A percentile compares a stretch with the other conserved stretches of the same genome.
phyloP scores from a whole-genome alignment of 2,113 vertebrate genomes.

The Calyptomena viridis region DNA sequence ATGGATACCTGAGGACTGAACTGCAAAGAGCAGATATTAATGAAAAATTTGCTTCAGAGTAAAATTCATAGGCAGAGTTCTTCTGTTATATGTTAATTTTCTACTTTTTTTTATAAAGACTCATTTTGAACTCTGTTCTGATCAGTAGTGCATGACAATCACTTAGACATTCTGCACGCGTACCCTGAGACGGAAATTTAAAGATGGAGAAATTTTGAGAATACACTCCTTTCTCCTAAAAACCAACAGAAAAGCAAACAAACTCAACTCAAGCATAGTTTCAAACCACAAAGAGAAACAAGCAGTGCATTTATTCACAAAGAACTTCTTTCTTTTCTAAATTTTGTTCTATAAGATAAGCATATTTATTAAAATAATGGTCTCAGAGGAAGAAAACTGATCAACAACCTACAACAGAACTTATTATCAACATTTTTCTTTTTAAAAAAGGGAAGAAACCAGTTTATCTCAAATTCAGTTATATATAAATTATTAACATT shows the following conservation, averaged over 20 bases:
- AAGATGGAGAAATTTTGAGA: not conserved
- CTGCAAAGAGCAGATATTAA: not conserved
- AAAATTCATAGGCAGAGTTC: not conserved
- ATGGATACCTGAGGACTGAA: not conserved
- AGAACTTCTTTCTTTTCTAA: not conserved
- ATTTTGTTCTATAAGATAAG: not conserved
- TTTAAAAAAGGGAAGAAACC: not conserved
- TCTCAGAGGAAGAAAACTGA: not conserved
- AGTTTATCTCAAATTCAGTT: not conserved
- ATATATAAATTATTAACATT: not conserved
- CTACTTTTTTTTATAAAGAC: not conserved
- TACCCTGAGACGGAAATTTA: not conserved
- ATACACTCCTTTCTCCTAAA: not conserved
- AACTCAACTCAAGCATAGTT: not conserved
- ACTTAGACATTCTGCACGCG: not conserved
- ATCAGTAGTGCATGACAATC: not conserved
- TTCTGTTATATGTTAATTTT: not conserved
- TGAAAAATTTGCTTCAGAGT: not conserved
- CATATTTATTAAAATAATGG: not conserved
- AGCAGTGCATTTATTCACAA: not conserved
- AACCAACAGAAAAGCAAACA: not conserved
- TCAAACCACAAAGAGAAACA: not conserved
- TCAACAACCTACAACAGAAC: not conserved
- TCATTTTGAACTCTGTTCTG: not conserved
- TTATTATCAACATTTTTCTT: not conserved